A percentile compares a stretch with the other conserved stretches of the same genome.
phyloP scores from a whole-genome alignment of 2,888 invertebrate species.

The Pyrocoelia pectoralis region DNA sequence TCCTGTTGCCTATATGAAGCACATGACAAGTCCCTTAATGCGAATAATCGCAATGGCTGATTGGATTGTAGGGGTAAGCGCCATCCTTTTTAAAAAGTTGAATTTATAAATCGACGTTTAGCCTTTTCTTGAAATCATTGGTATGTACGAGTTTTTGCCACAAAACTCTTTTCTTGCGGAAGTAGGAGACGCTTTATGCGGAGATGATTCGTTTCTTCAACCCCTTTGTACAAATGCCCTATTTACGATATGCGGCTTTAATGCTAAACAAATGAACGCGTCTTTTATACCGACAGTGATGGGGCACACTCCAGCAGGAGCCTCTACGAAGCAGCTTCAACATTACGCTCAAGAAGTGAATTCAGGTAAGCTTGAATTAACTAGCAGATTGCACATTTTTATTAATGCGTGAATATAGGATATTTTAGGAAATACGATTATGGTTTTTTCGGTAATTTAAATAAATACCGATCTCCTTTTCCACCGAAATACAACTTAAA shows the following conservation, averaged over 20 bases:
- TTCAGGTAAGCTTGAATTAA: slow-evolving; percentile 24
- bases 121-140: slow-evolving; percentile 59
- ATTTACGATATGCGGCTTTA: slow-evolving; percentile 71
- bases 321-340: slow-evolving; percentile 40
- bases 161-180: slow-evolving; percentile 62
- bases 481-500: slow-evolving; percentile 57
- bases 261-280: slow-evolving; percentile 64
- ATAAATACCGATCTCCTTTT: slow-evolving; percentile 45
- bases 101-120: slow-evolving; percentile 46
- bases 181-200: slow-evolving; percentile 65
- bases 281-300: slow-evolving; percentile 41
- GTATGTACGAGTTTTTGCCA: slow-evolving; percentile 71
- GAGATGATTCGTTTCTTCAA: slow-evolving; percentile 64
- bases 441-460: slow-evolving; percentile 53
- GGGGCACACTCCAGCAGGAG: slow-evolving; percentile 42
- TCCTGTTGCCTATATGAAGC: slow-evolving; percentile 65
- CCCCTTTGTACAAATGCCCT: slow-evolving; percentile 72
- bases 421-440: slow-evolving; percentile 68
- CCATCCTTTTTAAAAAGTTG: too few species aligned
- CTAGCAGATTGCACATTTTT: background rate
- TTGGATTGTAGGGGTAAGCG: slow-evolving; percentile 1
- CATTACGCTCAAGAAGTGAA: slow-evolving; percentile 42
- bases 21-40: slow-evolving; percentile 59
- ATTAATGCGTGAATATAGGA: slow-evolving; percentile 27
- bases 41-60: slow-evolving; percentile 22